phyloP scores from a whole-genome alignment of 2,113 vertebrate genomes.

The Gnathonemus echidnorhynchus region DNA sequence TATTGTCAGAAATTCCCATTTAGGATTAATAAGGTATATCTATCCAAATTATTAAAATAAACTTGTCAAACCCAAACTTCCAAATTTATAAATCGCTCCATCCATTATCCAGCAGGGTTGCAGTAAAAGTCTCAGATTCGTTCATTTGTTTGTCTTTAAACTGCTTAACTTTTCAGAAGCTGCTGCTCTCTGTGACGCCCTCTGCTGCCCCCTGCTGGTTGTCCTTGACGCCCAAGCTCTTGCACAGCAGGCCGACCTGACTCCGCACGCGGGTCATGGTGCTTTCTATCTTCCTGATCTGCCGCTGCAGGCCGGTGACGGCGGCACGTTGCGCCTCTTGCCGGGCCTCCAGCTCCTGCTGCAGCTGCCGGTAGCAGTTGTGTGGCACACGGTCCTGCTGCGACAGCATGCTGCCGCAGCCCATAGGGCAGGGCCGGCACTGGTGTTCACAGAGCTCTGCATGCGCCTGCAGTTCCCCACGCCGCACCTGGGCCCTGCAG shows the following conservation, averaged over 20 bases:
- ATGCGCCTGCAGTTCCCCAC: slow-evolving; percentile 61
- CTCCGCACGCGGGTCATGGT: slow-evolving; percentile 61
- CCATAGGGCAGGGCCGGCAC: slow-evolving; percentile 59
- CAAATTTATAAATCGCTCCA: not conserved
- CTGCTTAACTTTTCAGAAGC: slow-evolving; percentile 23
- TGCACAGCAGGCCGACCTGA: slow-evolving; percentile 58
- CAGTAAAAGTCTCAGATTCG: not conserved
- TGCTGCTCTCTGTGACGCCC: slow-evolving; percentile 34
- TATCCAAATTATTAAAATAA: not conserved
- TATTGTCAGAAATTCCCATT: not conserved
- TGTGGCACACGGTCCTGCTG: slow-evolving; percentile 50
- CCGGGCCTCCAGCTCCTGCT: slow-evolving; percentile 51
- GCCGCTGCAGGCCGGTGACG: slow-evolving; percentile 48
- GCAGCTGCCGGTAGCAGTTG: slow-evolving; percentile 68
- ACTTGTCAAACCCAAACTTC: not conserved
- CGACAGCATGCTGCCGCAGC: slow-evolving; percentile 59
- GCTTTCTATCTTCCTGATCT: slow-evolving; percentile 62
- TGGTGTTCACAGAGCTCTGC: slow-evolving; percentile 57
- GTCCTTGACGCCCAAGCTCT: slow-evolving; percentile 59
- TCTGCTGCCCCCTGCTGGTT: slow-evolving; percentile 43
- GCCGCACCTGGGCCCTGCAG: slow-evolving; percentile 55
- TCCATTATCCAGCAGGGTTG: not conserved
- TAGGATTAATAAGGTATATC: not conserved
- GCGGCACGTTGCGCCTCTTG: slow-evolving; percentile 53
- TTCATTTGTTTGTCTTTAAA: not conserved